These are phyloP conservation scores for Euspilapteryx auroguttella DNA, from an alignment of 2,888 invertebrate genomes.

Conservation along the genomic window DNA sequence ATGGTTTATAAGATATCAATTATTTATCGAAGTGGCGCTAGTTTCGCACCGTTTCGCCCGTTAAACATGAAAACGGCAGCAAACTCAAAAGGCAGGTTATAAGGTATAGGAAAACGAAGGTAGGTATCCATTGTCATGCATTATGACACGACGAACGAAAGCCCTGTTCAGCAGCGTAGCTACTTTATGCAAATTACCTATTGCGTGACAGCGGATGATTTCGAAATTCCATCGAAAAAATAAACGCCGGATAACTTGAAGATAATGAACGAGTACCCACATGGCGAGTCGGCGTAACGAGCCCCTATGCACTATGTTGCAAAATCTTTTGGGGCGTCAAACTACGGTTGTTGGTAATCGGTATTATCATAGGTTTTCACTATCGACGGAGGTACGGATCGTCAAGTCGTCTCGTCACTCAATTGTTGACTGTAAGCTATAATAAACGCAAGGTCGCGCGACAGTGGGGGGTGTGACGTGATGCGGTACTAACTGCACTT, in stretches of 20 bases:
- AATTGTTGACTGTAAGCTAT: conserved; percentile 51
- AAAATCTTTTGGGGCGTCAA: conserved; percentile 26
- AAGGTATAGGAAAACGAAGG: conserved; percentile 16
- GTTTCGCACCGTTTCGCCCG: no score
- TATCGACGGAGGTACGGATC: conserved; percentile 45
- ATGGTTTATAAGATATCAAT: no score
- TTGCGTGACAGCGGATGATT: no score
- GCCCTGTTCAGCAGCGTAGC: no score
- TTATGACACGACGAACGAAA: no score
- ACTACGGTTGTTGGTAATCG: no score
- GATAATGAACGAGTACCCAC: conserved; percentile 13
- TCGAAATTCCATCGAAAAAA: conserved; percentile 17
- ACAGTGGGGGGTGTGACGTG: conserved; percentile 32
- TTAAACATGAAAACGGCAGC: no score
- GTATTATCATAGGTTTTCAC: conserved; percentile 39
- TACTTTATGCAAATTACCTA: no score
- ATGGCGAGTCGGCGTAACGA: conserved; percentile 14
- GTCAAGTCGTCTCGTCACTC: conserved; percentile 44
- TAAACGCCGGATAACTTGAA: conserved; percentile 13
- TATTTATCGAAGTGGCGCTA: no score
- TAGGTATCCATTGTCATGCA: conserved; percentile 7
- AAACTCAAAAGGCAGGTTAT: no score
- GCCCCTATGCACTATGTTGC: conserved; percentile 30
- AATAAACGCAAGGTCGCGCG: conserved; percentile 52
- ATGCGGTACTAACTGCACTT: conserved; percentile 33